Percentiles rank a stretch among this genome's conserved stretches.
Conservation (phyloP, 2,888 invertebrate species). For the Thumatha senex region DNA sequence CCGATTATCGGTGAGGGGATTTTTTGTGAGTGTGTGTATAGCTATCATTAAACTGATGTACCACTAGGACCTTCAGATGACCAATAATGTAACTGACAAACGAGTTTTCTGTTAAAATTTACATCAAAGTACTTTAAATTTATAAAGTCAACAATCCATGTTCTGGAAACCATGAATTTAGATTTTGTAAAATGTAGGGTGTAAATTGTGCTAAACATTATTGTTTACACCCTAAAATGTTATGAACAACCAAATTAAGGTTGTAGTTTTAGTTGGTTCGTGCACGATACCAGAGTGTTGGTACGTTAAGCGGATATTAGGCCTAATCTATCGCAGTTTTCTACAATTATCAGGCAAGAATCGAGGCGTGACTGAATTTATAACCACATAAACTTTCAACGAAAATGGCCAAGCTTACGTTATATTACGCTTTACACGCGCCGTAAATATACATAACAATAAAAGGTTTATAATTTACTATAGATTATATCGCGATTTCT, state of each 20-base stretch:
- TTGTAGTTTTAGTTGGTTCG: constrained; percentile 8
- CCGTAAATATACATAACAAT: constrained; percentile 36
- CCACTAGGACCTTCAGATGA: too few relatives aligned
- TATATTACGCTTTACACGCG: constrained; percentile 36
- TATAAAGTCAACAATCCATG: too few relatives aligned
- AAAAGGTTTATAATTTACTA: constrained; percentile 33
- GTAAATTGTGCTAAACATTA: too few relatives aligned
- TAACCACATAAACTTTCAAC: constrained; percentile 55
- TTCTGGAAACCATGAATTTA: too few relatives aligned
- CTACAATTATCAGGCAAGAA: constrained; percentile 54
- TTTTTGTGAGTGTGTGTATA: too few relatives aligned
- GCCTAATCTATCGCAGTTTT: constrained; percentile 51
- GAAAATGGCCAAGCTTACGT: constrained; percentile 44
- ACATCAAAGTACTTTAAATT: too few relatives aligned
- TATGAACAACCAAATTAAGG: constrained; percentile 12
- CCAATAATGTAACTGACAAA: too few relatives aligned
- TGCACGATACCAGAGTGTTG: constrained; percentile 20
- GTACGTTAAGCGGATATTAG: constrained; percentile 39
- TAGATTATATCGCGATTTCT: constrained; percentile 31
- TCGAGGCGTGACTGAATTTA: constrained; percentile 59
- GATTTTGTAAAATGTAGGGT: too few relatives aligned
- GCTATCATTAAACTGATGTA: too few relatives aligned
- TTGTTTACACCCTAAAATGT: neutral
- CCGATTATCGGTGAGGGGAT: too few relatives aligned
- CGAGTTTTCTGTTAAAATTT: too few relatives aligned